phyloP scores from a whole-genome alignment of 2,888 invertebrate species.

The Noctua janthina region DNA sequence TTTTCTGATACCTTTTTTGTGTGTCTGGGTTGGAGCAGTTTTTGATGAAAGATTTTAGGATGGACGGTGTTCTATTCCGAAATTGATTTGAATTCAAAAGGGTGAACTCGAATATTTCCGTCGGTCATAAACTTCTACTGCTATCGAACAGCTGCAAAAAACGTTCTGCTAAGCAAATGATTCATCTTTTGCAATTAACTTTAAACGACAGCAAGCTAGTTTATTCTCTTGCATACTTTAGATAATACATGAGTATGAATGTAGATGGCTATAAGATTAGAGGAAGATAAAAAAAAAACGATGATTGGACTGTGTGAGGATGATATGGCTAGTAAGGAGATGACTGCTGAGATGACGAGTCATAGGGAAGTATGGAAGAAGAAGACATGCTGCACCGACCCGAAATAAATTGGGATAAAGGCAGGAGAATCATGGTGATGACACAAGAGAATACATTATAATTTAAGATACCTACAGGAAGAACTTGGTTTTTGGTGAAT shows the following conservation, averaged over 20 bases:
- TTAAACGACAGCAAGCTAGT: neutral
- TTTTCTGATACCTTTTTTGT: constrained; percentile 17
- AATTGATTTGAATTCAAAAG: neutral
- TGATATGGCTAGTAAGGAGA: no score
- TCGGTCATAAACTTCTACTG: neutral
- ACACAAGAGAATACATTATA: neutral
- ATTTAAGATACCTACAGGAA: neutral
- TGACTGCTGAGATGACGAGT: no score
- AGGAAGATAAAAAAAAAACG: no score
- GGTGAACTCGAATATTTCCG: neutral
- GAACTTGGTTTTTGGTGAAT: no score
- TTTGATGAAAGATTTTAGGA: constrained; percentile 30
- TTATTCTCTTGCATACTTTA: neutral
- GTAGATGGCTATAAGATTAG: no score
- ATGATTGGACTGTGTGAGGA: no score
- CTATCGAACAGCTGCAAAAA: neutral
- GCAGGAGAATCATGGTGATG: no score
- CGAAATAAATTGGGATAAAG: no score
- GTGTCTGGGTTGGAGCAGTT: neutral
- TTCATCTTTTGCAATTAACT: neutral
- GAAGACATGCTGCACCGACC: no score
- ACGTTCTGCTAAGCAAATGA: neutral
- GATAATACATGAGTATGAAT: no score
- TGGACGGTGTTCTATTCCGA: neutral
- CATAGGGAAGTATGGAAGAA: no score